Percentiles rank a stretch among this genome's conserved stretches.
Evolutionary conservation across 2,113 vertebrate genomes (phyloP).

Genomic region (Xyliphius kryptos): DNA sequence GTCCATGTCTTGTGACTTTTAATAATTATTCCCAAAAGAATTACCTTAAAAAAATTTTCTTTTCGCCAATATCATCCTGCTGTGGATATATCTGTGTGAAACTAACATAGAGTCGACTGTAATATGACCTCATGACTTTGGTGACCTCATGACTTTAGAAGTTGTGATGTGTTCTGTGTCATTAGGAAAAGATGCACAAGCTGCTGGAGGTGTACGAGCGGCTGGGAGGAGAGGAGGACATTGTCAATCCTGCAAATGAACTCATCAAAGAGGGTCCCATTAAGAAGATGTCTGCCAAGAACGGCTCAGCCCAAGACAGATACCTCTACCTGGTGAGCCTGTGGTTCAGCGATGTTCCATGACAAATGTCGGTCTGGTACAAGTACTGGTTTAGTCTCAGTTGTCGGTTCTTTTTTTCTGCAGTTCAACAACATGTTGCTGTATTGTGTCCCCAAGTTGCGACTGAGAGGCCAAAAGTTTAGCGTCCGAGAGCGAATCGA

Average conservation of each 20-base stretch:
- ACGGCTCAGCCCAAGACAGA: slow-evolving; percentile 85
- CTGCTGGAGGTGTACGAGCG: slow-evolving; percentile 91
- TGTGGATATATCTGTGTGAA: too few relatives aligned
- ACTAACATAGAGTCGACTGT: too few relatives aligned
- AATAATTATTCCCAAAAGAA: too few relatives aligned
- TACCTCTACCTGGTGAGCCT: slow-evolving; percentile 89
- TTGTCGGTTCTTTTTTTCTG: slow-evolving; percentile 8
- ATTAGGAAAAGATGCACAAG: slow-evolving; percentile 95
- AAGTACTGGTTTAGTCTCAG: too few relatives aligned
- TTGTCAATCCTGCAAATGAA: slow-evolving; percentile 95
- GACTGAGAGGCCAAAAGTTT: slow-evolving; percentile 96
- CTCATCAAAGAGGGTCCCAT: slow-evolving; percentile 95
- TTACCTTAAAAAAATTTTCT: too few relatives aligned
- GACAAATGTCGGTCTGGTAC: too few relatives aligned
- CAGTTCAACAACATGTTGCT: slow-evolving; percentile 97
- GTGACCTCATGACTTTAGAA: too few relatives aligned
- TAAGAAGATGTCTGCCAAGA: slow-evolving; percentile 95
- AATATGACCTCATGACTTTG: too few relatives aligned
- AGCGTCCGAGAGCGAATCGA: slow-evolving; percentile 93
- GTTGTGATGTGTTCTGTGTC: too few relatives aligned
- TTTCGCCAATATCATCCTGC: too few relatives aligned
- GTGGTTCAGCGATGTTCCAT: too few relatives aligned
- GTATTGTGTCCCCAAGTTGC: slow-evolving; percentile 92
- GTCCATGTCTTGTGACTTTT: too few relatives aligned
- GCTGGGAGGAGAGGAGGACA: slow-evolving; percentile 91